Evolutionary conservation across 2,888 invertebrate genomes (phyloP).

Genomic region (Dicranocentrus wangi): DNA sequence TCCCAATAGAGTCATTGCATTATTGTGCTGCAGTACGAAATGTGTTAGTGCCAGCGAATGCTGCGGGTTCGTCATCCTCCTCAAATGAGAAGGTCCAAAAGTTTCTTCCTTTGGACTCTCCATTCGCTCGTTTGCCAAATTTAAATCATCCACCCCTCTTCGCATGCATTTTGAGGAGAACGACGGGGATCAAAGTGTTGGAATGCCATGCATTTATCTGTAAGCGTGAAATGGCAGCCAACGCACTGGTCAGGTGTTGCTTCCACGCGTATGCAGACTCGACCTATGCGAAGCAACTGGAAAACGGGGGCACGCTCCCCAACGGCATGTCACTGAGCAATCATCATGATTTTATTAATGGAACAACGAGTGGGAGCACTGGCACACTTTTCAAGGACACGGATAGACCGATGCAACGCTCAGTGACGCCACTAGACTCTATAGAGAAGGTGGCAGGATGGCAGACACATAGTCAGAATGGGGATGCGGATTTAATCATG

Average conservation of each 20-base stretch:
- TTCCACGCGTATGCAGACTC: conserved; percentile 98
- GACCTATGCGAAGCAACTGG: conserved; percentile 89
- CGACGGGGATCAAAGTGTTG: conserved; percentile 96
- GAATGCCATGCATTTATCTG: conserved; percentile 99
- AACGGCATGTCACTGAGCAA: conserved; percentile 75
- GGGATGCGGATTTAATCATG: conserved; percentile 72
- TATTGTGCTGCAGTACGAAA: conserved; percentile 96
- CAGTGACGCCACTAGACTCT: conserved; percentile 74
- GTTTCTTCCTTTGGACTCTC: conserved; percentile 96
- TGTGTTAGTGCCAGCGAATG: conserved; percentile 81
- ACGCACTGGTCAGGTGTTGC: conserved; percentile 96
- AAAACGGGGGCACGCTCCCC: conserved; percentile 75
- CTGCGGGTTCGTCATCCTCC: conserved; percentile 75
- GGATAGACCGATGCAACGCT: conserved; percentile 71
- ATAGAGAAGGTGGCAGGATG: conserved; percentile 78
- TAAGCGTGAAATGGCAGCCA: conserved; percentile 96
- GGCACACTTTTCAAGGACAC: conserved; percentile 72
- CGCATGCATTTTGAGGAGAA: conserved; percentile 95
- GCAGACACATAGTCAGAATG: conserved; percentile 76
- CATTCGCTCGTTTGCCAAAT: conserved; percentile 93
- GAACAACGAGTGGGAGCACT: conserved; percentile 64
- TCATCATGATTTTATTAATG: conserved; percentile 73
- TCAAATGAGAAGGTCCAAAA: conserved; percentile 82
- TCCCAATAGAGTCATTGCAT: conserved; percentile 94
- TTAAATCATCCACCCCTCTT: conserved; percentile 96